Evolutionary conservation across 2,797 vertebrate species (phyloP).

Genomic region (Capromys pilorides): DNA sequence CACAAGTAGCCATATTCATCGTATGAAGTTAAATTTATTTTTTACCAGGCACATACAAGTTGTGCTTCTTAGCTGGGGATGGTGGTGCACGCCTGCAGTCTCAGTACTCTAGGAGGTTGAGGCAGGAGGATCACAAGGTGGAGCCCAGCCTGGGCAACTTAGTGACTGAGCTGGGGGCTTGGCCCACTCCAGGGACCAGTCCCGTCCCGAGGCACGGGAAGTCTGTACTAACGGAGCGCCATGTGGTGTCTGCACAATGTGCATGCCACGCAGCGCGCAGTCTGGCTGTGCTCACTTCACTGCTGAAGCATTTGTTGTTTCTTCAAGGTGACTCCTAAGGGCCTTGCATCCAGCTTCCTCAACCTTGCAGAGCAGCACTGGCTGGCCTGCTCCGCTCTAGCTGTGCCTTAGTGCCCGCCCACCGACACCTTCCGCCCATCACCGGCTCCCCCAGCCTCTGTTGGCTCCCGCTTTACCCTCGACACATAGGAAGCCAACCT

Average conservation of each 20-base stretch:
- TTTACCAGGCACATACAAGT: background rate
- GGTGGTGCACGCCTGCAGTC: background rate
- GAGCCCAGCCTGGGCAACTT: background rate
- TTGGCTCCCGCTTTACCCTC: no score
- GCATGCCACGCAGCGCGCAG: background rate
- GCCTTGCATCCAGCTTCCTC: no score
- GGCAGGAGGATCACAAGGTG: background rate
- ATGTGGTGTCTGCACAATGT: background rate
- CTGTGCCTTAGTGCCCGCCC: background rate
- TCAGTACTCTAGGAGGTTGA: background rate
- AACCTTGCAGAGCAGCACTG: background rate
- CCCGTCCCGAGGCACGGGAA: background rate
- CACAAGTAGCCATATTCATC: background rate
- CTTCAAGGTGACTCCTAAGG: background rate
- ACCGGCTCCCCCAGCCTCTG: background rate
- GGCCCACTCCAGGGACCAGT: background rate
- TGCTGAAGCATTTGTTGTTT: background rate
- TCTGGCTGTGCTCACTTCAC: no score
- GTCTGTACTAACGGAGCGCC: background rate
- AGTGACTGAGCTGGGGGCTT: no score
- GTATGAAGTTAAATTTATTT: background rate
- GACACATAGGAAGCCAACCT: no score
- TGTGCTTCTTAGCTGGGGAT: background rate
- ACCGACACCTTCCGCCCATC: no score
- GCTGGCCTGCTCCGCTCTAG: background rate